Evolutionary conservation across 2,113 vertebrate genomes (phyloP).

Genomic region (human): DNA sequence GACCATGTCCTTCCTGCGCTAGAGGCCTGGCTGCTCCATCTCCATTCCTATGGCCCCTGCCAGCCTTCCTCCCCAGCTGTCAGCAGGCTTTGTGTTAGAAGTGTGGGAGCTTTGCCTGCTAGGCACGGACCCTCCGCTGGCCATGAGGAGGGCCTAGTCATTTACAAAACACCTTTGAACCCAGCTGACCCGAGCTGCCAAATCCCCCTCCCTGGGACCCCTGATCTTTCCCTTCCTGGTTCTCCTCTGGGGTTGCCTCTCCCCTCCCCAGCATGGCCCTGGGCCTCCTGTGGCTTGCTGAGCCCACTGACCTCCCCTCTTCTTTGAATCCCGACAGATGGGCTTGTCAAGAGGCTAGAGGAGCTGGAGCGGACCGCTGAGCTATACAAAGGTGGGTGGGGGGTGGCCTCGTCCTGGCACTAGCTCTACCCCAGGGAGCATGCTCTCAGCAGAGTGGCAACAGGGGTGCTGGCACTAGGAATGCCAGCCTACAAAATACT

Average conservation of each 20-base stretch:
- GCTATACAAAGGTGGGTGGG: slow-evolving; percentile 88
- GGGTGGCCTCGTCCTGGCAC: background rate
- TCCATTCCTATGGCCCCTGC: background rate
- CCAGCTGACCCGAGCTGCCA: background rate
- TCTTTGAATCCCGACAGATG: slow-evolving; percentile 85
- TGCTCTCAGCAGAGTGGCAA: background rate
- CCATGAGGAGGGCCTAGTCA: rapidly evolving
- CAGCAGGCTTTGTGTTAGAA: background rate
- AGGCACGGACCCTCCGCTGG: background rate
- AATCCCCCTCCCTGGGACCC: background rate
- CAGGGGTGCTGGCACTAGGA: background rate
- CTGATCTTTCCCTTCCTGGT: background rate
- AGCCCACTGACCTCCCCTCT: background rate
- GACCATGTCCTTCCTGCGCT: rapidly evolving
- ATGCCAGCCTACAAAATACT: background rate
- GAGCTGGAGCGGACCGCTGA: slow-evolving; percentile 97
- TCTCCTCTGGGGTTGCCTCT: background rate
- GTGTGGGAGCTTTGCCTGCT: background rate
- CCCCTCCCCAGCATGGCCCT: no score
- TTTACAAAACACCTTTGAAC: background rate
- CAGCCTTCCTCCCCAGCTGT: rapidly evolving
- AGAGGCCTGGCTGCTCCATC: rapidly evolving
- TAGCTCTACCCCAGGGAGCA: background rate
- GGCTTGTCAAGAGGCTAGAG: slow-evolving; percentile 96
- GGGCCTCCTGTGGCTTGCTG: rapidly evolving